Base-by-base conservation (phyloP, 2,888 invertebrate genomes). In the Baronia brevicornis region DNA sequence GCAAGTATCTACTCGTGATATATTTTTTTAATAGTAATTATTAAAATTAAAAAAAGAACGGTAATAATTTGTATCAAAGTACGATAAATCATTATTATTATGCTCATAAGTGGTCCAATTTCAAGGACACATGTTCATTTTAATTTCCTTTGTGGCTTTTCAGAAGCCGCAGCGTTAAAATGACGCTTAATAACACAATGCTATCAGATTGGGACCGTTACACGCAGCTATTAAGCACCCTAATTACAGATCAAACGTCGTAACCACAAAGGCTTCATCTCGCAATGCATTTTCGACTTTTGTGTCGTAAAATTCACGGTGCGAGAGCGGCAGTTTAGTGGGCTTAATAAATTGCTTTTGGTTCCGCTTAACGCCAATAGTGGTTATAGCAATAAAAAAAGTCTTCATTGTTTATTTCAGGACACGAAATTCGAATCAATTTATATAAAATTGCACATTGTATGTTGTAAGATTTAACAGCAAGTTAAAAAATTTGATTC, bases 221-320 rank as follows among this genome's bases (percentile, higher is more conserved):
- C 67, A 43, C 39, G 37, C 43, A 55, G 61, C 68, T 58, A 75
- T 58, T 78, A 79, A 74, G 64, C 53, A 70, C 75, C 75, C 72
- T 73, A 79, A 82, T 82, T 80, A 79, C 66, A 63, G 63, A 73
- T 79, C 74, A 74, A 80, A 77, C 66, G 68, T 54, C 58, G 62
- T 59, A 67, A 77, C 79, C 82, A 72, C 82, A 80, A 73, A 70
- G 60, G 56, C 58, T 65, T 66, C 64, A 70, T 77, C 73, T 77
- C 56, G 58, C 48, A 60, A 57, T 58, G 57, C 46, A 45, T 65
- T 66, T 70, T 64, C 54, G 49, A 69, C 73, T 73, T 69, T 77
- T 73, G 73, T 70, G 67, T 60, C 63, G 67, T 70, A 62, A 69
- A 70, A 66, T 60, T 65, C 54, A 58, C 51, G 56, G 61, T 59